These are phyloP conservation scores for Habroteleia sp. DNA, from an alignment of 2,888 invertebrate genomes.

Conservation along the genomic window DNA sequence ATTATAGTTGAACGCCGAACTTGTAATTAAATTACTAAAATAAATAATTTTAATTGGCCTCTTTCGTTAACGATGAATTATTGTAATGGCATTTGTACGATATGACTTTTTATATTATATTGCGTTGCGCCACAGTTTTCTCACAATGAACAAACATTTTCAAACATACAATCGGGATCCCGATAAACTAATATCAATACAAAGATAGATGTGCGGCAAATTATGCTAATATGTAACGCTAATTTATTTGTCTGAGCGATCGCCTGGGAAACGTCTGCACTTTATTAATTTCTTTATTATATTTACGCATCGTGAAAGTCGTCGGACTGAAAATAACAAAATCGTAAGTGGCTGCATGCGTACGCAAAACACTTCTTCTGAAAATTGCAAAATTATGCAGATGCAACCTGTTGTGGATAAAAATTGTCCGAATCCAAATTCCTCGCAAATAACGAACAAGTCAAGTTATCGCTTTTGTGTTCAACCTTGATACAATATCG, in stretches of 20 bases:
- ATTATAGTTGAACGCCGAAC: neutral
- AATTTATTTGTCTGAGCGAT: slow-evolving; percentile 1
- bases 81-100: slow-evolving; percentile 1
- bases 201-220: slow-evolving; percentile 6
- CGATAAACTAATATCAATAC: slow-evolving; percentile 32
- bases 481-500: too few relatives aligned
- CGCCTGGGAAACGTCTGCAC: slow-evolving; percentile 46
- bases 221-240: slow-evolving; percentile 12
- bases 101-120: neutral
- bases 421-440: slow-evolving; percentile 21
- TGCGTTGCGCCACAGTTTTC: slow-evolving; percentile 20
- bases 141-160: slow-evolving; percentile 6
- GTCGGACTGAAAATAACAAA: slow-evolving; percentile 21
- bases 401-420: slow-evolving; percentile 28
- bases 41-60: slow-evolving; percentile 12
- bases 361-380: slow-evolving; percentile 18
- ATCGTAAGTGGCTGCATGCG: slow-evolving; percentile 14
- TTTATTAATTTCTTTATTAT: slow-evolving; percentile 45
- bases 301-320: slow-evolving; percentile 23
- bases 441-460: slow-evolving; percentile 20
- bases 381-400: slow-evolving; percentile 41
- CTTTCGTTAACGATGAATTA: slow-evolving; percentile 6
- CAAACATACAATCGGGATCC: slow-evolving; percentile 15
- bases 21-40: slow-evolving; percentile 12
- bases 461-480: too few relatives aligned